A percentile compares a stretch with the other conserved stretches of the same genome.
Evolutionary conservation across 2,888 invertebrate species (phyloP).

Genomic region (Papilio gigon): DNA sequence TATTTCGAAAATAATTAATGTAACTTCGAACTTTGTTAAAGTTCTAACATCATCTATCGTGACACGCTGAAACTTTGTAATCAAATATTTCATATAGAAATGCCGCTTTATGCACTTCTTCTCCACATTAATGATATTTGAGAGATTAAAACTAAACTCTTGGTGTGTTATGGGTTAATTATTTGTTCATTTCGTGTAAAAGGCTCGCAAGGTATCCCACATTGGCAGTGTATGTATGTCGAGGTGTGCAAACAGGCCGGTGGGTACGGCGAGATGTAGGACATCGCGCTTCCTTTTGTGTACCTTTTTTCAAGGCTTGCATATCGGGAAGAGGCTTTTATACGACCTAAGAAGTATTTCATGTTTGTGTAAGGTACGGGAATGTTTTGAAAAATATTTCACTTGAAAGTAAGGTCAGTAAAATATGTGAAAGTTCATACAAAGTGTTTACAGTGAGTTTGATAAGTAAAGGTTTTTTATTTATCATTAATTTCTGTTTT

Average conservation of each 20-base stretch:
- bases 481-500: too few relatives aligned
- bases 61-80: too few relatives aligned
- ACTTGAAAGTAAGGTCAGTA: neutral
- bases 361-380: neutral
- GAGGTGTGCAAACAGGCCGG: constrained; percentile 30
- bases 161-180: constrained; percentile 19
- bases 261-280: constrained; percentile 20
- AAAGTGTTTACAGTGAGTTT: too few relatives aligned
- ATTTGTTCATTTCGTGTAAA: constrained; percentile 7
- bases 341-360: constrained; percentile 36
- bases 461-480: too few relatives aligned
- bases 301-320: constrained; percentile 22
- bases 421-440: too few relatives aligned
- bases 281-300: constrained; percentile 26
- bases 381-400: neutral
- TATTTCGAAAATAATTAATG: too few relatives aligned
- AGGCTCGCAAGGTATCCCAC: constrained; percentile 25
- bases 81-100: too few relatives aligned
- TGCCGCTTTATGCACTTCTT: too few relatives aligned
- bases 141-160: too few relatives aligned
- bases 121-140: too few relatives aligned
- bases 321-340: constrained; percentile 22
- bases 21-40: too few relatives aligned
- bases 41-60: too few relatives aligned
- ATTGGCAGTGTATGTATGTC: constrained; percentile 10